phyloP scores from a whole-genome alignment of 2,113 vertebrate species.

The Pelvicachromis taeniatus region DNA sequence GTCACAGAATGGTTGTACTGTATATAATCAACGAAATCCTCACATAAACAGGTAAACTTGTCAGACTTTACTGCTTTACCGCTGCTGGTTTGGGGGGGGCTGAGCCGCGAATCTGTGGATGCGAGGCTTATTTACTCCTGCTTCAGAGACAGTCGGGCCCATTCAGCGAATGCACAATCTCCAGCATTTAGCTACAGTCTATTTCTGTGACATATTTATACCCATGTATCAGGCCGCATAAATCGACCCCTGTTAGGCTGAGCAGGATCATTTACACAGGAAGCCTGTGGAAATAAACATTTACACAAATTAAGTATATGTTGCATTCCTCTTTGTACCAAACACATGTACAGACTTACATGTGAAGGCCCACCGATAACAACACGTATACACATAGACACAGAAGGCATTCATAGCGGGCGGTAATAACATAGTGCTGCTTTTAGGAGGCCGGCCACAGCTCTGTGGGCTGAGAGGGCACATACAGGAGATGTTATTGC shows the following conservation, averaged over 20 bases:
- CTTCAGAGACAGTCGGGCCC: constrained; percentile 27
- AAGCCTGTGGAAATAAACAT: constrained; percentile 42
- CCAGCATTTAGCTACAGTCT: constrained; percentile 46
- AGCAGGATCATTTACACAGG: constrained; percentile 30
- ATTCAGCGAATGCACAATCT: constrained; percentile 50
- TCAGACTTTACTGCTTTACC: not conserved
- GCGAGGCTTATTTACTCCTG: constrained; percentile 42
- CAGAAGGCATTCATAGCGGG: constrained; percentile 37
- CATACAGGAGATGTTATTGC: constrained; percentile 44
- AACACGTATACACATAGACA: constrained; percentile 7
- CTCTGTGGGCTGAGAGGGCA: constrained; percentile 27
- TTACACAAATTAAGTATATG: constrained; percentile 10
- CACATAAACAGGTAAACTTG: constrained; percentile 13
- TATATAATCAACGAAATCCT: constrained; percentile 10
- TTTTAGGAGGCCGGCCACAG: constrained; percentile 32
- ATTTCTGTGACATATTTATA: constrained; percentile 33
- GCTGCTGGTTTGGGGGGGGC: not conserved
- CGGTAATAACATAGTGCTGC: constrained; percentile 38
- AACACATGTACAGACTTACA: not conserved
- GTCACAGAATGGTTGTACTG: not conserved
- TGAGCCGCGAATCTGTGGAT: not conserved
- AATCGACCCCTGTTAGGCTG: constrained; percentile 26
- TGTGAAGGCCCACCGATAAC: not conserved
- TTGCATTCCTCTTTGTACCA: not conserved
- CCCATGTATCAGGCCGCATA: not conserved